phyloP scores from a whole-genome alignment of 2,797 vertebrate species.

The Enteromius mattozi region DNA sequence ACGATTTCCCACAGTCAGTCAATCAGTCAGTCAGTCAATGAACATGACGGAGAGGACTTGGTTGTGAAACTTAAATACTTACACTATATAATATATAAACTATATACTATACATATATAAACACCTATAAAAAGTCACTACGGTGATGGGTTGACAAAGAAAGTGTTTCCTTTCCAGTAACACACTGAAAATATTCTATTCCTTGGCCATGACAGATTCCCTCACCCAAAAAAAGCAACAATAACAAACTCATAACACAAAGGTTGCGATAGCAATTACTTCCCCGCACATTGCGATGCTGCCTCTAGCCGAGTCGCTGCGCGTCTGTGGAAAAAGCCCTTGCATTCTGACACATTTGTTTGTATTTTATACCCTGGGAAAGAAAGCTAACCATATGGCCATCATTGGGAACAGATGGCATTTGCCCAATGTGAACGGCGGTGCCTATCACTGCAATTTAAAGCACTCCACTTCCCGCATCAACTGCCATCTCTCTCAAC shows the following conservation, averaged over 20 bases:
- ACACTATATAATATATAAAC: background rate
- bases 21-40: constrained; percentile 6
- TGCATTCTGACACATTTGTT: constrained; percentile 90
- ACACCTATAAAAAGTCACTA: constrained; percentile 62
- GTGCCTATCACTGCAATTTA: constrained; percentile 81
- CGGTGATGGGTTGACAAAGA: constrained; percentile 73
- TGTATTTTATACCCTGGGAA: constrained; percentile 84
- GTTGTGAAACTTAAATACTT: constrained; percentile 1
- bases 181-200: constrained; percentile 72
- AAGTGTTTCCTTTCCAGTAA: constrained; percentile 70
- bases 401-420: constrained; percentile 85
- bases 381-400: constrained; percentile 87
- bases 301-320: constrained; percentile 83
- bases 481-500: constrained; percentile 78
- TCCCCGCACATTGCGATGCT: constrained; percentile 73
- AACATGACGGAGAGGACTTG: constrained; percentile 2
- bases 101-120: background rate
- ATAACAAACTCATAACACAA: constrained; percentile 54
- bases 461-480: constrained; percentile 78
- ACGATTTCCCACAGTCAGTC: constrained; percentile 14
- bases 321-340: constrained; percentile 81
- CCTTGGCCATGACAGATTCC: constrained; percentile 70
- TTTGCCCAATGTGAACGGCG: constrained; percentile 83
- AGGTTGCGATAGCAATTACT: constrained; percentile 71
- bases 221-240: constrained; percentile 43